These are phyloP conservation scores for Brotogeris chrysoptera DNA, from an alignment of 2,797 vertebrate genomes.

Conservation along the genomic window DNA sequence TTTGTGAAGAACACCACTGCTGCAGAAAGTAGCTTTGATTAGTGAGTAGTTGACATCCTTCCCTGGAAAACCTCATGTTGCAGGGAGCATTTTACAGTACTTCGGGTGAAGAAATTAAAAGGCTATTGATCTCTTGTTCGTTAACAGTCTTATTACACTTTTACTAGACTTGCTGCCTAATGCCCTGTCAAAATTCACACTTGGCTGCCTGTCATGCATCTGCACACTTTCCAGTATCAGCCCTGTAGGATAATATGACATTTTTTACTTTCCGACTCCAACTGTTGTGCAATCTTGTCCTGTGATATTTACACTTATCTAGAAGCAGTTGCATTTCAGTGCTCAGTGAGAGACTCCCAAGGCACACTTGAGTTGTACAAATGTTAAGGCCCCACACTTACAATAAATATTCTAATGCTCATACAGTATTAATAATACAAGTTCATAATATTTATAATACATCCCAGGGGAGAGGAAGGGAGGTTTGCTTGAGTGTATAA, in stretches of 20 bases:
- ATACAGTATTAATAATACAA: slow-evolving; percentile 68
- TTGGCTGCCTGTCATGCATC: neutral
- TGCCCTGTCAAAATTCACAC: slow-evolving; percentile 19
- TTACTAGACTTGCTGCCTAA: slow-evolving; percentile 12
- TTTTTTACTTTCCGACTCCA: slow-evolving; percentile 7
- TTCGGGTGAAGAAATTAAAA: slow-evolving; percentile 58
- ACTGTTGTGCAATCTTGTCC: slow-evolving; percentile 11
- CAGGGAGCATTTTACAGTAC: slow-evolving; percentile 28
- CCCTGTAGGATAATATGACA: neutral
- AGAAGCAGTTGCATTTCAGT: slow-evolving; percentile 29
- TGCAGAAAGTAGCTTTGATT: slow-evolving; percentile 51
- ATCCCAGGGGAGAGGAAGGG: slow-evolving; percentile 39
- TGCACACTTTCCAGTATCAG: neutral
- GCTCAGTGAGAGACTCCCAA: slow-evolving; percentile 43
- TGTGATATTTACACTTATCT: slow-evolving; percentile 39
- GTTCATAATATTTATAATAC: slow-evolving; percentile 63
- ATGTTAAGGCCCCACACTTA: slow-evolving; percentile 49
- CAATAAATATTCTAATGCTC: slow-evolving; percentile 58
- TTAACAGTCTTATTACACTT: slow-evolving; percentile 39
- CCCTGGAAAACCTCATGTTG: neutral
- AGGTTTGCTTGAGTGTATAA: neutral
- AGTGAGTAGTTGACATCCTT: slow-evolving; percentile 39
- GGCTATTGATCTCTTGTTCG: slow-evolving; percentile 50
- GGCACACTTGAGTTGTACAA: slow-evolving; percentile 49
- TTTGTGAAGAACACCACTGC: slow-evolving; percentile 8